These are phyloP conservation scores for Sarcophaga bullata DNA, from an alignment of 1,140 invertebrate species.

Conservation along the genomic window DNA sequence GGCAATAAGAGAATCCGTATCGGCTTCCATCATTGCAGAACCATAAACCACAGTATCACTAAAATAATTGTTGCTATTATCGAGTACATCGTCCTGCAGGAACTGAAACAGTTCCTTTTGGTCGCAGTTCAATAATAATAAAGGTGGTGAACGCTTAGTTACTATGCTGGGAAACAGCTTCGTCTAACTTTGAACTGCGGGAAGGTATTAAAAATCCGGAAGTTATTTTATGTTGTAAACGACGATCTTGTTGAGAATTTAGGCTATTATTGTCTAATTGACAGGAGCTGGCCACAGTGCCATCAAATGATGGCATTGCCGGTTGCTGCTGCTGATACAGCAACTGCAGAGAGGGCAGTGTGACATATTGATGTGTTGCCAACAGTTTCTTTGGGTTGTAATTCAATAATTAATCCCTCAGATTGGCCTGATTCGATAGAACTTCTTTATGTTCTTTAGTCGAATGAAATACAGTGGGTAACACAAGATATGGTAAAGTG, in stretches of 20 bases:
- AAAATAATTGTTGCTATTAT: conserved; percentile 53
- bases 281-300: conserved; percentile 35
- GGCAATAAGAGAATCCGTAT: conserved; percentile 49
- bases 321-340: conserved; percentile 43
- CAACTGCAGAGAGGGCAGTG: conserved; percentile 36
- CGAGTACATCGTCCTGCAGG: conserved; percentile 58
- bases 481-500: no score
- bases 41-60: conserved; percentile 53
- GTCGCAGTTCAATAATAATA: conserved; percentile 62
- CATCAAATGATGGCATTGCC: conserved; percentile 43
- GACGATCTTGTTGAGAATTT: conserved; percentile 63
- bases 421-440: no score
- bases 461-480: no score
- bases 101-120: conserved; percentile 65
- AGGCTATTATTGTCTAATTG: conserved; percentile 52
- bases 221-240: conserved; percentile 71
- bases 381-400: no score
- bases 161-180: conserved; percentile 53
- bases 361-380: conserved; percentile 47
- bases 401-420: no score
- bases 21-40: conserved; percentile 47
- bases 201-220: conserved; percentile 54
- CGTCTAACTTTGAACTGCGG: conserved; percentile 54
- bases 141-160: conserved; percentile 63
- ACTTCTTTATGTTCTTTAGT: no score